phyloP scores from a whole-genome alignment of 2,888 invertebrate genomes.

The Myopa tessellatipennis region DNA sequence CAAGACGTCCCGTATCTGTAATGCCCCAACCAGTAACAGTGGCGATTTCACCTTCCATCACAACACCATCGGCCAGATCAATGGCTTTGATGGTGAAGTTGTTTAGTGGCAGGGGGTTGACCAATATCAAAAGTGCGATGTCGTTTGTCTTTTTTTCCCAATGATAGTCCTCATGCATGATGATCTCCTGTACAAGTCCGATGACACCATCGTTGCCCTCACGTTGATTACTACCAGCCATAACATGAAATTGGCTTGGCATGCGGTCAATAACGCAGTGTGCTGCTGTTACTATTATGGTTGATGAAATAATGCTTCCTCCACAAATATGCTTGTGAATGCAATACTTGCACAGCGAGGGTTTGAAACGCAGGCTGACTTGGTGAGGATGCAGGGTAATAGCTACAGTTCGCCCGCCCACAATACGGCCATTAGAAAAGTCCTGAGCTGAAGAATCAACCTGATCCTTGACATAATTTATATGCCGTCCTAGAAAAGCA shows the following conservation, averaged over 20 bases:
- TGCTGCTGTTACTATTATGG: conserved; percentile 63
- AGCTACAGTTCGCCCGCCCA: conserved; percentile 52
- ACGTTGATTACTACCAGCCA: conserved; percentile 70
- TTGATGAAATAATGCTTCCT: conserved; percentile 63
- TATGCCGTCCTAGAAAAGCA: background rate
- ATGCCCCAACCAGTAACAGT: background rate
- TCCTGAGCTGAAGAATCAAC: background rate
- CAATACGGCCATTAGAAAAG: conserved; percentile 53
- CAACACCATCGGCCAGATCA: conserved; percentile 22
- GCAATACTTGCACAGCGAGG: conserved; percentile 36
- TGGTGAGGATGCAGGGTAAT: conserved; percentile 24
- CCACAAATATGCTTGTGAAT: conserved; percentile 65
- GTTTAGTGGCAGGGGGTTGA: no score
- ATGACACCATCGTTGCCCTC: no score
- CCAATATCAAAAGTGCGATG: no score
- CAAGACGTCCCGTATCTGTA: conserved; percentile 44
- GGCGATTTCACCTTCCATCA: conserved; percentile 44
- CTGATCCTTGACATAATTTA: background rate
- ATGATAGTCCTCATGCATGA: no score
- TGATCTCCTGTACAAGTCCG: no score
- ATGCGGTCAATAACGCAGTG: conserved; percentile 61
- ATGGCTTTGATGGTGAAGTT: conserved; percentile 44
- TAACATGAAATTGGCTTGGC: conserved; percentile 60
- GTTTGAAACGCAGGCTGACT: conserved; percentile 56
- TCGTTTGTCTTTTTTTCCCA: no score